Base-by-base conservation (phyloP, 1,140 invertebrate species). In the Neodiprion virginianus region DNA sequence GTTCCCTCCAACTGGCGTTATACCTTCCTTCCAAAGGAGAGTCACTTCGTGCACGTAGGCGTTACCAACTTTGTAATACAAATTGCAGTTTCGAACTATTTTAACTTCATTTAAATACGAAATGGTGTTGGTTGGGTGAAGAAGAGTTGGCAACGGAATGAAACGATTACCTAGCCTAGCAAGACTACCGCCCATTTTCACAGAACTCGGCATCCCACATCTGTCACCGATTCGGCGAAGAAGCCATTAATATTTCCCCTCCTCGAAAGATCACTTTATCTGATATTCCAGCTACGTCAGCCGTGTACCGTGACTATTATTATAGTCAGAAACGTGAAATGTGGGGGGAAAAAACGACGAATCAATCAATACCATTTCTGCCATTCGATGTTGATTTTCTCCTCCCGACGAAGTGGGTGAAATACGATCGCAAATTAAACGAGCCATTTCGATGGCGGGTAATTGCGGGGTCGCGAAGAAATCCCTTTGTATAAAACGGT, bases 51-150 rank as follows among this genome's bases (percentile, higher is more conserved):
- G 61, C 2, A 66, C 14, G 4, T 66, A 14, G 2, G 61, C 67
- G 17, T 21, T 7, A 12, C 21, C 12, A 83, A 81, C 78, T 79
- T 75, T 74, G 70, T 74, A 82, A 85, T 83, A 85, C 81, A 84
- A 85, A 85, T 85, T 82, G 82, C 82, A 79, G 80, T 83, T 61
- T 81, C 76, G 71, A 86, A 85, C 82, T 84, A 82, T 84, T 86
- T 85, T 79, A 83, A 82, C 82, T 79, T 82, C 81, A 83, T 85
- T 85, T 85, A 85, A 83, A 84, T 85, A 83, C 81, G 79, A 81
- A 83, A 82, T 81, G 28, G 28, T 5, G 83, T 79, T 80, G 79
- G 78, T 73, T 75, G 76, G 74, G 76, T 74, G 11, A 8, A 61
- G 11, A 61, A 61, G 53, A 61, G 53, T 61, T 61, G n/a, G 11